These are phyloP conservation scores for Molorchus minor DNA, from an alignment of 2,888 invertebrate genomes.

Conservation along the genomic window DNA sequence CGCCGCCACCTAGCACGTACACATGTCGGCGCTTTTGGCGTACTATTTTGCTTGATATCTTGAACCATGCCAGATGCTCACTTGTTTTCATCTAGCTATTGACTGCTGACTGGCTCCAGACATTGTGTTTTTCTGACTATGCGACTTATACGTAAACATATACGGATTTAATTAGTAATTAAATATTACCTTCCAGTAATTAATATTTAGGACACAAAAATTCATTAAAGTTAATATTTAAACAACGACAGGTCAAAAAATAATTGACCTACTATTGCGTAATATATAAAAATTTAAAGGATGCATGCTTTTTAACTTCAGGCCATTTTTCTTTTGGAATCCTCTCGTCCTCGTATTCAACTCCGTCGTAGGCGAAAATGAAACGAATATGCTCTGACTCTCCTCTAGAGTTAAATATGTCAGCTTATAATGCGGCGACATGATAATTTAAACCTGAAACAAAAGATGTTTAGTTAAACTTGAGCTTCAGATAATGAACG, in stretches of 20 bases:
- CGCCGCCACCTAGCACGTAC: too few species aligned
- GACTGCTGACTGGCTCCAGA: too few species aligned
- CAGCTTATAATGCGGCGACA: constrained; percentile 63
- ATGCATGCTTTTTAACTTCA: constrained; percentile 64
- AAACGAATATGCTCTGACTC: constrained; percentile 68
- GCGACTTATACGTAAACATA: too few species aligned
- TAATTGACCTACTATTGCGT: not conserved
- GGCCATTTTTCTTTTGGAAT: constrained; percentile 66
- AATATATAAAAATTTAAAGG: constrained; percentile 23
- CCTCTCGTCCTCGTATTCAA: constrained; percentile 67
- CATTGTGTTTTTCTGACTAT: too few species aligned
- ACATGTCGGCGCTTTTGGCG: too few species aligned
- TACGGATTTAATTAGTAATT: too few species aligned
- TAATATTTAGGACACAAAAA: too few species aligned
- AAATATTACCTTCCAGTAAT: too few species aligned
- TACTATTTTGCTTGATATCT: too few species aligned
- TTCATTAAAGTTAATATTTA: too few species aligned
- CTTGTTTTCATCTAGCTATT: too few species aligned
- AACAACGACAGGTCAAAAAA: not conserved
- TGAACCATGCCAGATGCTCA: too few species aligned
- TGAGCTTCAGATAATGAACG: not conserved
- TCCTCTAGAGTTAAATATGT: constrained; percentile 69
- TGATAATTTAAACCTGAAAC: constrained; percentile 20
- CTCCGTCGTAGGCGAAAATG: constrained; percentile 67
- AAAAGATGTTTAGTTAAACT: not conserved